Evolutionary conservation across 2,113 vertebrate genomes (phyloP).

Genomic region (Zapus hudsonius): DNA sequence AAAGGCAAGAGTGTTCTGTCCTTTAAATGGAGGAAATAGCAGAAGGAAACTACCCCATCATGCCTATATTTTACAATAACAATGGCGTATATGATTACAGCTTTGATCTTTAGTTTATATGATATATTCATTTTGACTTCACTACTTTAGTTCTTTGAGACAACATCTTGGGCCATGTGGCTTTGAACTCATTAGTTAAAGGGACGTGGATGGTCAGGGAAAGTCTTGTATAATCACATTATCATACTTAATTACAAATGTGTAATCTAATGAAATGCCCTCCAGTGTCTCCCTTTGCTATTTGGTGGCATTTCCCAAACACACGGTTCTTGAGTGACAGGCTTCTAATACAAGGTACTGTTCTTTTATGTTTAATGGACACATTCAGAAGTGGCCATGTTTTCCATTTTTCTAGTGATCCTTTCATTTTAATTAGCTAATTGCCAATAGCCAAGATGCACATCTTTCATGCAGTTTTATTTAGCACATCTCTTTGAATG

Average conservation of each 20-base stretch:
- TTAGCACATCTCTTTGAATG: slow-evolving; percentile 72
- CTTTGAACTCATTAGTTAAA: slow-evolving; percentile 29
- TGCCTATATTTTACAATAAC: not conserved
- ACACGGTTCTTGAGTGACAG: not conserved
- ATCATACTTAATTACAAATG: slow-evolving; percentile 30
- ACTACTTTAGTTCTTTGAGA: slow-evolving; percentile 10
- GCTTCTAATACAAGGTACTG: slow-evolving; percentile 11
- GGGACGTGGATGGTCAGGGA: not conserved
- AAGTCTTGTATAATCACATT: slow-evolving; percentile 24
- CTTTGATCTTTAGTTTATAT: slow-evolving; percentile 5
- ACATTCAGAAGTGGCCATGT: slow-evolving; percentile 46
- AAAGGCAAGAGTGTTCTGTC: not conserved
- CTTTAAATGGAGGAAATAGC: not conserved
- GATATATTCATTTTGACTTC: not conserved
- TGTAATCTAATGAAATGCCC: not conserved
- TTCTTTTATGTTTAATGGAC: slow-evolving; percentile 1
- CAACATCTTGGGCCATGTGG: not conserved
- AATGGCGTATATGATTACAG: not conserved
- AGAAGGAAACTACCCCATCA: not conserved
- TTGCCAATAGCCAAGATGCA: slow-evolving; percentile 67
- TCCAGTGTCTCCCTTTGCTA: slow-evolving; percentile 3
- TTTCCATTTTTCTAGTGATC: slow-evolving; percentile 19
- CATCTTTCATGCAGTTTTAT: slow-evolving; percentile 69
- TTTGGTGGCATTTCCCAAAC: not conserved
- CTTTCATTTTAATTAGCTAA: slow-evolving; percentile 53